Conservation (phyloP, 2,888 invertebrate genomes). For the Gerris lacustris region DNA sequence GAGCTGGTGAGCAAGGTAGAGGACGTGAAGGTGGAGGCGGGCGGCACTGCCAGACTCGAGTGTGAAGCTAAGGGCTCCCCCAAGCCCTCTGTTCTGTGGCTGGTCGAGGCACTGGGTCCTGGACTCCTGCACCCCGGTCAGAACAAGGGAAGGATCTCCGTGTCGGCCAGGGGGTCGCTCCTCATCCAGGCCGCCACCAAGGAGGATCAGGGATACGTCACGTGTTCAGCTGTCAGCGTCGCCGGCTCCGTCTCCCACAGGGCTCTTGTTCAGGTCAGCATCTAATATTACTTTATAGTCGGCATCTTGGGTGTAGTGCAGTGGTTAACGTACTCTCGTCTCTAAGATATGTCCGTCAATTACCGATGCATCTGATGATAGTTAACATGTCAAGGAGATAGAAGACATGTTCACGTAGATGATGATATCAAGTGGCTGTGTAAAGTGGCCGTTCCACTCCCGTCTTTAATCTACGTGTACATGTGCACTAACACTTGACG, state of each 20-base stretch:
- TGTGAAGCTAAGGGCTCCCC: background rate
- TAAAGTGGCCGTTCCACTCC: too few species aligned
- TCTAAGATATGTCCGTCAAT: too few species aligned
- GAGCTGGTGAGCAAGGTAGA: conserved; percentile 2
- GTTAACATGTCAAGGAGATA: too few species aligned
- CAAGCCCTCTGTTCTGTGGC: background rate
- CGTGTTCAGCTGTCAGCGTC: background rate
- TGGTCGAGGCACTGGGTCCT: background rate
- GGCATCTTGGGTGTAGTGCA: too few species aligned
- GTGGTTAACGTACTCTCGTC: too few species aligned
- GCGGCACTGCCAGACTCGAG: background rate
- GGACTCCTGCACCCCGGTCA: background rate
- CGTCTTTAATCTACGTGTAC: too few species aligned
- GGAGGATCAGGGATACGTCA: background rate
- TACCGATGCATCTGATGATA: too few species aligned
- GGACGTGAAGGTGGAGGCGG: conserved; percentile 1
- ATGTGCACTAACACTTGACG: too few species aligned
- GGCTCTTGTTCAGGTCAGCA: background rate
- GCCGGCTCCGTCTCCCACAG: background rate
- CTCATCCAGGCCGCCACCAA: background rate
- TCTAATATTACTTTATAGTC: too few species aligned
- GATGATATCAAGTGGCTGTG: too few species aligned
- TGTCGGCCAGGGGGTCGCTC: background rate
- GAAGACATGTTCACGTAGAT: too few species aligned
- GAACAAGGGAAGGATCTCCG: background rate